Conservation (phyloP, 1,140 invertebrate genomes). For the Bemisia tabaci region DNA sequence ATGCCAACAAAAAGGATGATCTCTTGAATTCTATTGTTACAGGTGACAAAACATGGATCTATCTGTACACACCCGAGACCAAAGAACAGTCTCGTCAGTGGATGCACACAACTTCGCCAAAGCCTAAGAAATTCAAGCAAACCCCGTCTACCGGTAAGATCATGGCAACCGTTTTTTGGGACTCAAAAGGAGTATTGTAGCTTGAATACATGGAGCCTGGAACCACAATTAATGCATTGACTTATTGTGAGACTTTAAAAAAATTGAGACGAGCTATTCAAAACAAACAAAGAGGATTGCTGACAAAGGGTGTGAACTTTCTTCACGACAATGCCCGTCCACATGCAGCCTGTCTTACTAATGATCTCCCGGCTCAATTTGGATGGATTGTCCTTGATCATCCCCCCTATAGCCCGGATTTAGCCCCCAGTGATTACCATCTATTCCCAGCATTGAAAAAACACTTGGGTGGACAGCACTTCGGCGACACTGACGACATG, state of each 20-base stretch:
- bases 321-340: slow-evolving; percentile 29
- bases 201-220: slow-evolving; percentile 21
- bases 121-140: slow-evolving; percentile 21
- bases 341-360: slow-evolving; percentile 21
- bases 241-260: slow-evolving; percentile 20
- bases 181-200: slow-evolving; percentile 22
- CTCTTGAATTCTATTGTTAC: slow-evolving; percentile 8
- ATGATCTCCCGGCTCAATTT: slow-evolving; percentile 14
- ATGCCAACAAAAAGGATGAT: slow-evolving; percentile 1
- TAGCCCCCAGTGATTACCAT: slow-evolving; percentile 23
- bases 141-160: slow-evolving; percentile 24
- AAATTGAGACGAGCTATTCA: slow-evolving; percentile 4
- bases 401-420: slow-evolving; percentile 25
- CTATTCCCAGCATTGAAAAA: slow-evolving; percentile 1
- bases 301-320: slow-evolving; percentile 19
- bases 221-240: slow-evolving; percentile 20
- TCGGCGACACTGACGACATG: slow-evolving; percentile 1
- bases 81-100: slow-evolving; percentile 29
- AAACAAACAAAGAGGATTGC: slow-evolving; percentile 9
- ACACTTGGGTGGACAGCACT: not conserved
- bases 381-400: slow-evolving; percentile 27
- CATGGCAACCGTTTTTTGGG: slow-evolving; percentile 23
- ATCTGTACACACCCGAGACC: slow-evolving; percentile 27
- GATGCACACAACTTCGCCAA: slow-evolving; percentile 17
- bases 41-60: slow-evolving; percentile 30